Percentiles rank a stretch among this genome's conserved stretches.
These are phyloP conservation scores for Drosophila falleni DNA, from an alignment of 2,888 invertebrate genomes.

Conservation along the genomic window DNA sequence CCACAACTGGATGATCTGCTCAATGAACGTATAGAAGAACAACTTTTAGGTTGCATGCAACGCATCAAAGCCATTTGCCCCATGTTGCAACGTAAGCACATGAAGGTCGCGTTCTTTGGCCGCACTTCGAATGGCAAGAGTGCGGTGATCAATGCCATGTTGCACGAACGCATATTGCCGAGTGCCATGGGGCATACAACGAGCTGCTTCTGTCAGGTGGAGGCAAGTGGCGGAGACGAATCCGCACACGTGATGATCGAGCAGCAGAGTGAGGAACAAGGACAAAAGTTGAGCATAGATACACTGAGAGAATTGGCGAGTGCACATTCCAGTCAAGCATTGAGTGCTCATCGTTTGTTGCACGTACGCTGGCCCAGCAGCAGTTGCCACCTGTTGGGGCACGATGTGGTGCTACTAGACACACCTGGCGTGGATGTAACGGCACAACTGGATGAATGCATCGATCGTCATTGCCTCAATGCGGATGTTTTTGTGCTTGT, in stretches of 20 bases:
- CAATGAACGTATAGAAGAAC: conserved; percentile 89
- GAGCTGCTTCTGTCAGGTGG: conserved; percentile 98
- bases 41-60: conserved; percentile 89
- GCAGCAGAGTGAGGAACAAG: conserved; percentile 90
- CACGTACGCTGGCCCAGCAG: conserved; percentile 90
- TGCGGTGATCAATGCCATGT: conserved; percentile 99
- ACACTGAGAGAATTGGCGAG: conserved; percentile 91
- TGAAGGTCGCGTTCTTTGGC: conserved; percentile 92
- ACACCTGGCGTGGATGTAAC: conserved; percentile 99
- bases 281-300: conserved; percentile 87
- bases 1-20: conserved; percentile 81
- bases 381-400: conserved; percentile 95
- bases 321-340: conserved; percentile 95
- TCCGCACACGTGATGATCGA: conserved; percentile 95
- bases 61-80: conserved; percentile 97
- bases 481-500: conserved; percentile 99
- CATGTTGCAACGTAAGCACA: conserved; percentile 97
- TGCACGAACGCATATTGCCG: conserved; percentile 97
- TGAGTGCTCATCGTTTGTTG: conserved; percentile 95
- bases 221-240: conserved; percentile 90
- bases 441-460: conserved; percentile 99
- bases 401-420: conserved; percentile 99
- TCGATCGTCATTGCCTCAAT: conserved; percentile 99
- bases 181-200: conserved; percentile 99
- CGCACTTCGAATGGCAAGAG: conserved; percentile 99